A percentile compares a stretch with the other conserved stretches of the same genome.
phyloP scores from a whole-genome alignment of 2,888 invertebrate genomes.

The Mythimna impura region DNA sequence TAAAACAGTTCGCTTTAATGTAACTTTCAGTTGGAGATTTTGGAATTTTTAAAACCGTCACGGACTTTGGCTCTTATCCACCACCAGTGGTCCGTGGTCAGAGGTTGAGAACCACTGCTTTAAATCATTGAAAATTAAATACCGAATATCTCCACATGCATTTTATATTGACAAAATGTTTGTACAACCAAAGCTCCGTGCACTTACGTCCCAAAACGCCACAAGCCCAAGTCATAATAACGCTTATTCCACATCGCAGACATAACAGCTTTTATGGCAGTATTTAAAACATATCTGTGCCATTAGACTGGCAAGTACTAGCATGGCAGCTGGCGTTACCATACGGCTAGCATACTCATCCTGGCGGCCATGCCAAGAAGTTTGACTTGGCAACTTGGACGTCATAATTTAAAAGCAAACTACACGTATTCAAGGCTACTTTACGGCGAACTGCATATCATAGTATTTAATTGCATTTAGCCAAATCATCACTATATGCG shows the following conservation, averaged over 20 bases:
- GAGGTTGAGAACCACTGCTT: too few relatives aligned
- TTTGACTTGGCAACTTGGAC: conserved; percentile 26
- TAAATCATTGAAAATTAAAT: background rate
- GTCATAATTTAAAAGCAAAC: conserved; percentile 17
- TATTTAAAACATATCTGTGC: conserved; percentile 49
- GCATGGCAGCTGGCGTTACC: conserved; percentile 30
- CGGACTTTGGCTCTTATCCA: too few relatives aligned
- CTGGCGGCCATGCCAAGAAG: conserved; percentile 49
- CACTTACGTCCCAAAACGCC: background rate
- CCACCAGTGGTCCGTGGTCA: too few relatives aligned
- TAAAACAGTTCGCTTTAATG: too few relatives aligned
- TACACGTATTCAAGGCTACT: conserved; percentile 1
- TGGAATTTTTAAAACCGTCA: too few relatives aligned
- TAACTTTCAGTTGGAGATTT: too few relatives aligned
- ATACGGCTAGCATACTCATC: conserved; percentile 18
- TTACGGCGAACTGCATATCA: too few relatives aligned
- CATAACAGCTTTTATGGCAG: conserved; percentile 40
- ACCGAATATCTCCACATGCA: background rate
- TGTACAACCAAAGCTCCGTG: background rate
- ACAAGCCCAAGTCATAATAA: background rate
- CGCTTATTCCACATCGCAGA: conserved; percentile 19
- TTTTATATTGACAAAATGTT: background rate
- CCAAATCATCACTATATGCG: too few relatives aligned
- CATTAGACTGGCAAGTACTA: conserved; percentile 33
- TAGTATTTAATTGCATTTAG: too few relatives aligned